Evolutionary conservation across 2,888 invertebrate species (phyloP), one percentile per base, ranked within the genome.

Genomic region (Dugesia japonica): DNA sequence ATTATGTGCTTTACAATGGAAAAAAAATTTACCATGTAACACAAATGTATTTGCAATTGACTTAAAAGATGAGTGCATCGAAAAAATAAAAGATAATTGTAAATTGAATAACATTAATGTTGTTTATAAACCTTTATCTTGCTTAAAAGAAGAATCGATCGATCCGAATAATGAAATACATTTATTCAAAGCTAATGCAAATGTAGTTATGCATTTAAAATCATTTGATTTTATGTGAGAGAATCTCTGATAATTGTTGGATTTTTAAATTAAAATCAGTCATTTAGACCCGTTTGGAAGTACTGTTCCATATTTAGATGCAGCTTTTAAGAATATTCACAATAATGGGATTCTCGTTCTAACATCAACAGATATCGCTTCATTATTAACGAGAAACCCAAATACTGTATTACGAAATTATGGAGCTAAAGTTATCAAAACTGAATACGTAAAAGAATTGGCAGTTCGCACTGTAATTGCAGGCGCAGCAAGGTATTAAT

Each of bases 391-490:
- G 20, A 79, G 83, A 28, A 79, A 81, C 28, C 80, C 81, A 0
- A 79, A 81, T 28, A 81, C 82, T 0, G 81, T 82, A 0, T 76
- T 79, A 56, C 79, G 83, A 13, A 80, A 80, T 72, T 83, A 81
- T 76, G 78, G 79, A 20, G 82, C 83, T 0, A 79, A 79, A 75
- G 80, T 81, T 42, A 79, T 80, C 74, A 83, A 82, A 77, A 81
- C 81, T 9, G 82, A 82, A 71, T 83, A 82, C 78, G 79, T 80
- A 31, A 81, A 81, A 74, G 83, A 83, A 77, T 74, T 83, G 77
- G 82, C 83, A 23, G 81, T 80, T 0, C 78, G 83, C 56, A 79
- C 83, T 28, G 76, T 83, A 1, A 77, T 82, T 1, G 81, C 80
- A 17, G 80, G 80, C 20, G 79, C 81, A n/a, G 82, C 80, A 15